These are phyloP conservation scores for Melanotaenia trifasciata DNA, from an alignment of 2,797 vertebrate species.

Conservation along the genomic window DNA sequence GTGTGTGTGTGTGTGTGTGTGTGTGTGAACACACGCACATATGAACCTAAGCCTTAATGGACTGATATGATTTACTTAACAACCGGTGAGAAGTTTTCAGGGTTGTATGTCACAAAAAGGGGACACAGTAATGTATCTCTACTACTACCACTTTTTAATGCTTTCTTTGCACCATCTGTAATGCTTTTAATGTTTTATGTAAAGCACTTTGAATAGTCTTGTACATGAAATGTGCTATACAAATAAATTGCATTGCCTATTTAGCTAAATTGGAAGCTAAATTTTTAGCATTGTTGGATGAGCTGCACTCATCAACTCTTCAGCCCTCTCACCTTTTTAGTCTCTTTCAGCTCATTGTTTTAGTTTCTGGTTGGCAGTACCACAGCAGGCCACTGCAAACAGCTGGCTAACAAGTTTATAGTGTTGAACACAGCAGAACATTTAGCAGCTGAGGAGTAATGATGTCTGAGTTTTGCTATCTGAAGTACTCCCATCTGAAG, in stretches of 20 bases:
- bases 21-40: constrained; percentile 48
- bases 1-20: background rate
- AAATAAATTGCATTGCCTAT: too few relatives aligned
- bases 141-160: too few relatives aligned
- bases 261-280: background rate
- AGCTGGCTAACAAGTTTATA: background rate
- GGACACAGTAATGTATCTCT: too few relatives aligned
- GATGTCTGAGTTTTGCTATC: background rate
- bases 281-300: background rate
- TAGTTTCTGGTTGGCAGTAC: background rate
- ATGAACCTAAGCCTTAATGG: constrained; percentile 45
- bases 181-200: too few relatives aligned
- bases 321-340: background rate
- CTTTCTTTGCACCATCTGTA: too few relatives aligned
- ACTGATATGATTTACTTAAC: background rate
- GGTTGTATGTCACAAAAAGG: too few relatives aligned
- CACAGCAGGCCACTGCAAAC: too few relatives aligned
- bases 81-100: too few relatives aligned
- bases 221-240: too few relatives aligned
- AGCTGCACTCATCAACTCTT: background rate
- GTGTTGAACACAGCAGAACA: background rate
- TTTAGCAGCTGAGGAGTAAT: background rate
- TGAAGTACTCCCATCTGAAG: background rate
- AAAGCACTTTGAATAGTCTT: too few relatives aligned
- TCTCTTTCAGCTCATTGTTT: background rate